phyloP scores from a whole-genome alignment of 1,140 invertebrate genomes.

The Papilio glaucus region DNA sequence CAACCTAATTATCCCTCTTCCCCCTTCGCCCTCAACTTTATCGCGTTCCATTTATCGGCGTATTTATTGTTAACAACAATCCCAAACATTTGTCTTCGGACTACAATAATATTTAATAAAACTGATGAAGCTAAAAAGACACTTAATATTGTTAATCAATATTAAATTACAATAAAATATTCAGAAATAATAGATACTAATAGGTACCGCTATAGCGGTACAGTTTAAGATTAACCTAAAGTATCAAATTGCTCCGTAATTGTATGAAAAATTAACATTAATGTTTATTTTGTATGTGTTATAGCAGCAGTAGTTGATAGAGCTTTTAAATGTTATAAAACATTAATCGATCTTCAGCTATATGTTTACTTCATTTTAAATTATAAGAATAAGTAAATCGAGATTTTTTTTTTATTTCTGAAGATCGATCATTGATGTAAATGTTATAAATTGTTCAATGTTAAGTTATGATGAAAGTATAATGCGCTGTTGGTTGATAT shows the following conservation, averaged over 20 bases:
- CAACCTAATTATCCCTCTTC: conserved; percentile 19
- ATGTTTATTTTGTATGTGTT: neutral
- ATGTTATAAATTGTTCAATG: conserved; percentile 36
- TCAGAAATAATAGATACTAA: too few species aligned
- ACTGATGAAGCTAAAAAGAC: too few species aligned
- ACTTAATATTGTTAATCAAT: too few species aligned
- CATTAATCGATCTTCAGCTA: conserved; percentile 29
- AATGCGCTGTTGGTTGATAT: conserved; percentile 27
- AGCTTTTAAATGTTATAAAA: conserved; percentile 22
- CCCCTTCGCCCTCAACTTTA: neutral
- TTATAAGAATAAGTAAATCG: neutral
- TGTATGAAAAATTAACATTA: neutral
- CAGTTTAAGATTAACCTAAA: too few species aligned
- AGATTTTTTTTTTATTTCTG: neutral
- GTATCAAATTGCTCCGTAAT: neutral
- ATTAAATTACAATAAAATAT: too few species aligned
- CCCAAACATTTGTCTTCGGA: too few species aligned
- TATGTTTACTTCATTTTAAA: neutral
- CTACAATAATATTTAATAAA: too few species aligned
- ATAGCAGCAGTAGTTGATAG: conserved; percentile 4
- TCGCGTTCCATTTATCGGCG: neutral
- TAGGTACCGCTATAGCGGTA: too few species aligned
- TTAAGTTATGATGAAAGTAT: conserved; percentile 33
- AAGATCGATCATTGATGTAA: conserved; percentile 31
- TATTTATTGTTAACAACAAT: neutral